Base-by-base conservation (phyloP, 2,888 invertebrate genomes). In the Dendrolimus pini region DNA sequence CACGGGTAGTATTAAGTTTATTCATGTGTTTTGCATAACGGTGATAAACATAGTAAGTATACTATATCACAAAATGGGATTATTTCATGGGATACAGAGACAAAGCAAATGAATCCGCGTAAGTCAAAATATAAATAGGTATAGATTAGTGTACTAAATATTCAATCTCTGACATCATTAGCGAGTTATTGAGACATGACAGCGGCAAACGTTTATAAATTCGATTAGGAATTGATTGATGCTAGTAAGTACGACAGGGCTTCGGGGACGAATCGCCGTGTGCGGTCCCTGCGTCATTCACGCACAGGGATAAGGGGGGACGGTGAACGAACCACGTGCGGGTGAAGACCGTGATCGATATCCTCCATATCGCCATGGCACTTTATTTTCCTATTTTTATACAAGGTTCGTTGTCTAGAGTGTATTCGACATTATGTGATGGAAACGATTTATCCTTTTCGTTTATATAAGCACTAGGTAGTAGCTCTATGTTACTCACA, bases 151-250 rank as follows among this genome's bases (percentile, higher is more conserved):
- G 30, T 30, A 30, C 30, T 3, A 30, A 47, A 47, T 47, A 47
- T 47, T 47, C 47, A 47, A 47, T 47, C 12, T 9, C 9, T 47
- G 9, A 47, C 9, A 47, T 47, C 12, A 47, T 47, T 47, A 47
- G 47, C 9, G 10, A 47, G 10, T 47, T 47, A 47, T 47, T 47
- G 10, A 47, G 47, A 47, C 47, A 47, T 47, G 47, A 47, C 58
- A 61, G 62, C 71, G 70, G 74, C 73, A 71, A 75, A 73, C 72
- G 77, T 73, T 81, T 69, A 79, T 82, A 80, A 79, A 84, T 82
- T 82, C 78, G 79, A 84, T 85, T 81, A 84, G 78, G 74, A 77
- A 71, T 71, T 84, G 85, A 86, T 85, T 83, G 79, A 81, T 77
- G 73, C 66, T 68, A 69, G 61, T 66, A 64, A 69, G 64, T 65